A percentile compares a stretch with the other conserved stretches of the same genome.
These are phyloP conservation scores for Chesias legatella DNA, from an alignment of 2,888 invertebrate genomes.

Conservation along the genomic window DNA sequence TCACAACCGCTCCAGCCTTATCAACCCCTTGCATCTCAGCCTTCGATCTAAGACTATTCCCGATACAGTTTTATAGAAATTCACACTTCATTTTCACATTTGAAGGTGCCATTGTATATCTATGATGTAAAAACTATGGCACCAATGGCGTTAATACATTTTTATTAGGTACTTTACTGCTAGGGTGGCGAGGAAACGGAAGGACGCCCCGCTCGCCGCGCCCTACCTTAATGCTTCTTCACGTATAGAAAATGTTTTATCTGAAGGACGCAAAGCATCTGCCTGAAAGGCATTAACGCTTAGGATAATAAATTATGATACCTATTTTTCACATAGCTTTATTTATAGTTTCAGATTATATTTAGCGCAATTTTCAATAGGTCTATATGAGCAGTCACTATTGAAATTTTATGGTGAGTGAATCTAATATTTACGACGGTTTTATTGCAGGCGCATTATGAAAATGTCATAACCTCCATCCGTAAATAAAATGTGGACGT, in stretches of 20 bases:
- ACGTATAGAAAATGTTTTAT: slow-evolving; percentile 44
- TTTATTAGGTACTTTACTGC: slow-evolving; percentile 45
- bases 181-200: slow-evolving; percentile 41
- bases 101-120: slow-evolving; percentile 23
- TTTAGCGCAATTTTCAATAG: neutral
- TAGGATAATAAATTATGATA: slow-evolving; percentile 10
- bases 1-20: slow-evolving; percentile 36
- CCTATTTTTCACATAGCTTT: neutral
- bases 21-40: slow-evolving; percentile 9
- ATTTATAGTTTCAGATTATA: no score
- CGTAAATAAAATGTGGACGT: slow-evolving; percentile 53
- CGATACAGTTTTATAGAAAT: slow-evolving; percentile 4
- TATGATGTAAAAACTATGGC: slow-evolving; percentile 30
- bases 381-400: slow-evolving; percentile 26
- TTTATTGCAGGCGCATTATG: slow-evolving; percentile 58
- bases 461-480: slow-evolving; percentile 54
- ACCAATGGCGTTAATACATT: slow-evolving; percentile 35
- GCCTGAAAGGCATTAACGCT: slow-evolving; percentile 17
- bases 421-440: slow-evolving; percentile 43
- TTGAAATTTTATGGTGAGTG: slow-evolving; percentile 46
- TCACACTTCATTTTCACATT: slow-evolving; percentile 22
- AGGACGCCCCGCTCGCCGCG: slow-evolving; percentile 43
- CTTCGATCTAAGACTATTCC: slow-evolving; percentile 5
- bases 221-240: slow-evolving; percentile 42
- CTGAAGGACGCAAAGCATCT: slow-evolving; percentile 35